Conservation (phyloP, 2,888 invertebrate genomes). For the Apodemia duryi region DNA sequence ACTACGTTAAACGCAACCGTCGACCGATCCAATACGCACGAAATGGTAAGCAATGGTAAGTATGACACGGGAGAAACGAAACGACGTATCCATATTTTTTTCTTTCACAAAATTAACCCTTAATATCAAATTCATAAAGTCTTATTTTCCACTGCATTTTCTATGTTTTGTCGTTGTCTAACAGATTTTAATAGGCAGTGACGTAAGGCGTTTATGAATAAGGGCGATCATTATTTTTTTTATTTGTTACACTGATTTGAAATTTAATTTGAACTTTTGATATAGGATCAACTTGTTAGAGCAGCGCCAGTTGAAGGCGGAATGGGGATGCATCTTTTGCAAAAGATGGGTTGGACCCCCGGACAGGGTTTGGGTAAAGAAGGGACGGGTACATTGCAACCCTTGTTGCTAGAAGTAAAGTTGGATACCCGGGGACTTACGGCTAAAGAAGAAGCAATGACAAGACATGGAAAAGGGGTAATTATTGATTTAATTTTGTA, state of each 20-base stretch:
- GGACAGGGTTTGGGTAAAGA: conserved; percentile 98
- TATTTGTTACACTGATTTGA: conserved; percentile 1
- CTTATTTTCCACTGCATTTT: not conserved
- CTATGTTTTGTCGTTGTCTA: not conserved
- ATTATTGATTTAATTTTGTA: conserved; percentile 38
- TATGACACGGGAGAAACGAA: conserved; percentile 38
- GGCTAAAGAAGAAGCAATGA: conserved; percentile 84
- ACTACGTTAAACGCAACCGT: conserved; percentile 49
- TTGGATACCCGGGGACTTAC: conserved; percentile 94
- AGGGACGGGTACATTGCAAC: conserved; percentile 93
- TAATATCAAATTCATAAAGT: conserved; percentile 3
- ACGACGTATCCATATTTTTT: conserved; percentile 16
- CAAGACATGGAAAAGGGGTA: conserved; percentile 52
- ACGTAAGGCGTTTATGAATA: conserved; percentile 1
- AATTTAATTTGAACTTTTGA: conserved; percentile 20
- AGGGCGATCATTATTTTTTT: conserved; percentile 10
- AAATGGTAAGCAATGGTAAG: conserved; percentile 59
- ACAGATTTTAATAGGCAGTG: not conserved
- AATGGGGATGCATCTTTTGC: conserved; percentile 97
- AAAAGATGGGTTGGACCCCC: conserved; percentile 99
- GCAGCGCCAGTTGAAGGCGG: conserved; percentile 96
- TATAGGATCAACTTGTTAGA: conserved; percentile 92
- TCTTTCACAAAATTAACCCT: conserved; percentile 10
- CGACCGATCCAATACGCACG: conserved; percentile 39
- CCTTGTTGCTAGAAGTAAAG: conserved; percentile 95